These are phyloP conservation scores for Pseudochaenichthys georgianus DNA, from an alignment of 2,797 vertebrate species.

Conservation along the genomic window DNA sequence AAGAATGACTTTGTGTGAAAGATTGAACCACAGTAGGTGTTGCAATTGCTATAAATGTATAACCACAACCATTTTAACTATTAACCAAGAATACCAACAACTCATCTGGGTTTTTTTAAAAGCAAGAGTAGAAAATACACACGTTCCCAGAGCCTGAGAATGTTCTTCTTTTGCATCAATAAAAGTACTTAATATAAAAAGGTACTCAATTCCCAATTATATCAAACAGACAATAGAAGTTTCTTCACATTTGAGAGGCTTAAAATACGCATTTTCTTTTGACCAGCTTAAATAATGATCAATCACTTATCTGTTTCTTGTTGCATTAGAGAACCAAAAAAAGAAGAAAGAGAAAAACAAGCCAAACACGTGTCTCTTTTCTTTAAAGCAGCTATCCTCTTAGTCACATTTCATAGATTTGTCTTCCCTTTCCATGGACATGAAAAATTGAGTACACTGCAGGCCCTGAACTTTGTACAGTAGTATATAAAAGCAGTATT, in stretches of 20 bases:
- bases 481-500: slow-evolving; percentile 41
- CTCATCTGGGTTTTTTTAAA: background rate
- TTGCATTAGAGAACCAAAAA: background rate
- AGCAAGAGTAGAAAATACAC: too few species aligned
- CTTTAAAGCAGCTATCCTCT: background rate
- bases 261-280: background rate
- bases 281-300: background rate
- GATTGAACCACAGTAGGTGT: background rate
- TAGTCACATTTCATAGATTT: background rate
- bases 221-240: background rate
- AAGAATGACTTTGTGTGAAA: background rate
- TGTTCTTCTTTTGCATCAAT: background rate
- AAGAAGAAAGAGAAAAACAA: background rate
- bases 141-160: background rate
- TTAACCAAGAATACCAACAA: background rate
- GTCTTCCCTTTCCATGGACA: background rate
- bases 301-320: slow-evolving; percentile 1
- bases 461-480: slow-evolving; percentile 17
- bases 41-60: background rate
- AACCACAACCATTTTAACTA: background rate
- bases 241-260: background rate
- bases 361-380: background rate
- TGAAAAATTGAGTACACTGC: slow-evolving; percentile 1
- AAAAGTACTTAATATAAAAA: background rate
- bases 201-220: background rate